Percentiles rank a stretch among this genome's conserved stretches.
Evolutionary conservation across 2,888 invertebrate species (phyloP).

Genomic region (Lasioglossum calceatum): DNA sequence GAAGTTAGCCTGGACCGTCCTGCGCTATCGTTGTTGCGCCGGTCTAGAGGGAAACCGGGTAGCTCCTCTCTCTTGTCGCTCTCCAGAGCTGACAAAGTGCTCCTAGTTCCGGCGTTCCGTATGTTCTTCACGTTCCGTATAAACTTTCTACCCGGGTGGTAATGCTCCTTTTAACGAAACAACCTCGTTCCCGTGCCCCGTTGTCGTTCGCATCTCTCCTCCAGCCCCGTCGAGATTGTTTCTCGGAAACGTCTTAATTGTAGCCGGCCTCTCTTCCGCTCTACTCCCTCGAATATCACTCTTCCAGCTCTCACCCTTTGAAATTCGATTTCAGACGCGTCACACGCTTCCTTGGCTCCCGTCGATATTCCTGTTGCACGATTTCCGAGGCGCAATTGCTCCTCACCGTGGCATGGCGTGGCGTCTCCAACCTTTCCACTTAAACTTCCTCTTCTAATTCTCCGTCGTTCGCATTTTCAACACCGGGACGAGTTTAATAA

Average conservation of each 20-base stretch:
- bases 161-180: conserved; percentile 65
- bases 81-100: conserved; percentile 59
- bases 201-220: conserved; percentile 38
- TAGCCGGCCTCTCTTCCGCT: neutral
- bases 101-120: conserved; percentile 58
- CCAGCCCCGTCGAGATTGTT: conserved; percentile 41
- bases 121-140: conserved; percentile 63
- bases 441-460: neutral
- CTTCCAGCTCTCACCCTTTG: neutral
- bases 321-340: conserved; percentile 30
- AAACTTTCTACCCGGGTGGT: conserved; percentile 68
- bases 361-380: neutral
- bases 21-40: conserved; percentile 55
- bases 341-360: neutral
- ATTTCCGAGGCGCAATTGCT: neutral
- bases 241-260: conserved; percentile 53
- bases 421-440: neutral
- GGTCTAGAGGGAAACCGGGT: conserved; percentile 15
- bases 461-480: neutral
- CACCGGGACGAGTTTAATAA: neutral
- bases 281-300: neutral
- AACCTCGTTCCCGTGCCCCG: conserved; percentile 45
- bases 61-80: conserved; percentile 30
- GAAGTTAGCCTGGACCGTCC: conserved; percentile 60
- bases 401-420: neutral